Evolutionary conservation across 2,113 vertebrate species (phyloP).

Genomic region (western clawed frog (Xenopus tropicalis)): DNA sequence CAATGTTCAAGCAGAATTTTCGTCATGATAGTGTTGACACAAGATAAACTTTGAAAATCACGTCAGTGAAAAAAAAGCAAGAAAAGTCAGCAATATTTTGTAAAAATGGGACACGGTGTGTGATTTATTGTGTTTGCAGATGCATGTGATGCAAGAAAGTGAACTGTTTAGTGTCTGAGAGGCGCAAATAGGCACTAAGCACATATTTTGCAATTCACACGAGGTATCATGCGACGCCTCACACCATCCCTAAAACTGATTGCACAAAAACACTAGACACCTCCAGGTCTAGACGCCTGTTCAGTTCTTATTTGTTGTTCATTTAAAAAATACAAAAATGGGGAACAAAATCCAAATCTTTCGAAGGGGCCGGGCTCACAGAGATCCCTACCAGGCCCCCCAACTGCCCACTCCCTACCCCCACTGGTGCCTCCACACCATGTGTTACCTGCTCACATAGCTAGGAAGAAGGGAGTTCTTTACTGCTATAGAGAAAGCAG

Average conservation of each 20-base stretch:
- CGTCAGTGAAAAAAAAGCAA: constrained; percentile 5
- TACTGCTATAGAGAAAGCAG: too few species aligned
- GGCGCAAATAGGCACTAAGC: not conserved
- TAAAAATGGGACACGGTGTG: constrained; percentile 26
- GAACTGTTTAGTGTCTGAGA: constrained; percentile 8
- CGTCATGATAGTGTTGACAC: constrained; percentile 11
- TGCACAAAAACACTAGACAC: too few species aligned
- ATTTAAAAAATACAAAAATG: too few species aligned
- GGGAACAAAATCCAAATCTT: too few species aligned
- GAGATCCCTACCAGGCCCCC: too few species aligned
- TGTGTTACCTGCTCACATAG: too few species aligned
- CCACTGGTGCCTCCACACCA: too few species aligned
- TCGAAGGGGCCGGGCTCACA: too few species aligned
- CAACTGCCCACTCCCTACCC: too few species aligned
- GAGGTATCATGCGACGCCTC: constrained; percentile 5
- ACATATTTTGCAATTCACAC: constrained; percentile 1
- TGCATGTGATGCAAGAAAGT: constrained; percentile 19
- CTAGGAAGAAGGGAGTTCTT: too few species aligned
- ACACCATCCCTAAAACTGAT: not conserved
- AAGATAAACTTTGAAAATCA: constrained; percentile 26
- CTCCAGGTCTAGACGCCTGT: too few species aligned
- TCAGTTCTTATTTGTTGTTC: too few species aligned
- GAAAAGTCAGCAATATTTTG: constrained; percentile 10
- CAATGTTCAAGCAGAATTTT: constrained; percentile 6
- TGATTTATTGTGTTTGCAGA: not conserved